Base-by-base conservation (phyloP, 1,140 invertebrate genomes). In the Pantala flavescens region DNA sequence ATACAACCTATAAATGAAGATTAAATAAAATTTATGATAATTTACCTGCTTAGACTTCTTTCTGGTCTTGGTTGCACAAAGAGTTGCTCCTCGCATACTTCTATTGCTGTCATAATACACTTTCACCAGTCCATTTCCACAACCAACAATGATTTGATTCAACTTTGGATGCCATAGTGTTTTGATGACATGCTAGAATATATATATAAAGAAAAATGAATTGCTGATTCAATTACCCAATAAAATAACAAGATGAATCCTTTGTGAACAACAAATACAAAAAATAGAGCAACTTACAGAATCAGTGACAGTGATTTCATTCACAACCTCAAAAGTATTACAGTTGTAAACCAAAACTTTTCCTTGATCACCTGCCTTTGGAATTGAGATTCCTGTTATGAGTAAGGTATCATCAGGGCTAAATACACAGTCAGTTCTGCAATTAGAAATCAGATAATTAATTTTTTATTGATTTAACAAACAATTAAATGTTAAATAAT, bases 151-250 rank as follows among this genome's bases (percentile, higher is more conserved):
- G 75, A 99, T 91, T 81, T 99, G 98, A 83, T 99, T 98, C 0
- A 99, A 82, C 82, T 96, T 96, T 0, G 97, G 93, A 85, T 99
- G 98, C 98, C 98, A 99, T 0, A 93, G 80, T 5, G 90, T 89
- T 80, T 96, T 92, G 36, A 99, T 94, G 0, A 97, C 88, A 80
- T 94, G 92, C 72, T 74, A 24, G 10, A 74, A 74, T 36, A 23
- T 0, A 43, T 2, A n/a, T 36, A 42, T 5, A 11, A 43, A 73
- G 21, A 19, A 36, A 73, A 43, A 43, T 36, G 5, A 36, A 5
- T 36, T 36, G 3, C 28, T 36, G 9, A 36, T 2, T 36, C 28
- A 36, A 36, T 36, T 9, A 36, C 9, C 9, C 3, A 36, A 36
- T n/a, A 36, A 36, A 9, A 5, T 2, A 36, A 9, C 28, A 36